A percentile compares a stretch with the other conserved stretches of the same genome.
Conservation (phyloP, 2,797 vertebrate genomes). For the Streptopelia turtur region DNA sequence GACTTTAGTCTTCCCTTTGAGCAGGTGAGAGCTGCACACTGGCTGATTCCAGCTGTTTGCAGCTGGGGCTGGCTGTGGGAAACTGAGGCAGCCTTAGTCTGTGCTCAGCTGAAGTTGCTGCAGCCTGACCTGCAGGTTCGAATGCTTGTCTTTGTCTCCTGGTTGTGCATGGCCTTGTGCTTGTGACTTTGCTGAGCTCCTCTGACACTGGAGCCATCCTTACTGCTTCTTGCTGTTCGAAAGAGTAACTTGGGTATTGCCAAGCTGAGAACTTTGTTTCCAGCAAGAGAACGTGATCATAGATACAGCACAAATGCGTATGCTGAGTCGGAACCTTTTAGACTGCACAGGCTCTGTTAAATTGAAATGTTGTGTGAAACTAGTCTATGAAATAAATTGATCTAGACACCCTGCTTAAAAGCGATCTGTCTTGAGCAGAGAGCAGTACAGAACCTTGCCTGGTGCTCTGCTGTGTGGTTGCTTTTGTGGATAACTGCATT, state of each 20-base stretch:
- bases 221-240: background rate
- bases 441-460: background rate
- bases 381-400: background rate
- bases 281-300: background rate
- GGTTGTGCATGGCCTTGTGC: background rate
- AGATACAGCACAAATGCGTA: background rate
- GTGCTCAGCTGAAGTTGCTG: background rate
- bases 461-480: background rate
- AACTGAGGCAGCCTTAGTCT: too few relatives aligned
- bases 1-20: too few relatives aligned
- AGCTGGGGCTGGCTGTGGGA: background rate
- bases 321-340: background rate
- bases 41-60: background rate
- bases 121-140: background rate
- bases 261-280: background rate
- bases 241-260: background rate
- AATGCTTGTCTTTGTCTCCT: background rate
- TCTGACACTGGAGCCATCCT: background rate
- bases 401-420: background rate
- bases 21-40: accelerated
- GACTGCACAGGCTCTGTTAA: background rate
- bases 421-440: background rate
- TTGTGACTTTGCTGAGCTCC: background rate
- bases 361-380: background rate
- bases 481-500: background rate